These are phyloP conservation scores for Crossaster papposus DNA, from an alignment of 53 echinoderm and acorn worm genomes.

Conservation along the genomic window DNA sequence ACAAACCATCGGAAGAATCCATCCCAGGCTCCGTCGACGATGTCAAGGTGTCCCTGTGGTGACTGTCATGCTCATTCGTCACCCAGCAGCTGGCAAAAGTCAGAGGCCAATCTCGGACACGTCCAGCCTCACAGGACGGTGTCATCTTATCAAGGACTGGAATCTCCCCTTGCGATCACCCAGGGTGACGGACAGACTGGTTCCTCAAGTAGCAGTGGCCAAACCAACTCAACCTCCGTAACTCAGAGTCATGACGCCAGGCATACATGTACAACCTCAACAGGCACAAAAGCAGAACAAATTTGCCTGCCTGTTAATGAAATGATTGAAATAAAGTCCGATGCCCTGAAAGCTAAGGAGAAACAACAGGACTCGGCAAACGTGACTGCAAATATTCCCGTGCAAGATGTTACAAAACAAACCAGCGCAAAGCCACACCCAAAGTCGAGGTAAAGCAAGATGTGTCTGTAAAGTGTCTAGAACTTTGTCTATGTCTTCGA, in stretches of 20 bases:
- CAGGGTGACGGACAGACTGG: not conserved
- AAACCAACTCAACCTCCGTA: not conserved
- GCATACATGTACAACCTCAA: not conserved
- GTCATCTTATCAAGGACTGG: not conserved
- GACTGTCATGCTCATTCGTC: not conserved
- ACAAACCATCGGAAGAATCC: not conserved
- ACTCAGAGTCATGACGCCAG: not conserved
- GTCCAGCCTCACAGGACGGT: not conserved
- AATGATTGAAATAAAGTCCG: not conserved
- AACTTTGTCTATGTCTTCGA: not conserved
- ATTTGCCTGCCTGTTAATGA: not conserved
- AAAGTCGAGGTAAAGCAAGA: not conserved
- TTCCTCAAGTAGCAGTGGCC: not conserved
- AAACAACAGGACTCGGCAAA: not conserved
- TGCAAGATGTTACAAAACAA: not conserved
- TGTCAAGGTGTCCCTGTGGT: slow-evolving; percentile 21
- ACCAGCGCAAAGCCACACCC: not conserved
- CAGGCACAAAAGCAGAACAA: not conserved
- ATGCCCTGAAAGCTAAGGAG: not conserved
- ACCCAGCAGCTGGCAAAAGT: not conserved
- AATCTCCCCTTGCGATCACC: not conserved
- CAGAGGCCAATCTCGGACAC: not conserved
- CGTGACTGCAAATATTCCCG: not conserved
- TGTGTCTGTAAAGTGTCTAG: not conserved
- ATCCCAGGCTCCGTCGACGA: slow-evolving; percentile 26